phyloP scores from a whole-genome alignment of 92 coral and sea anemone genomes.

The Actinostola sp. region DNA sequence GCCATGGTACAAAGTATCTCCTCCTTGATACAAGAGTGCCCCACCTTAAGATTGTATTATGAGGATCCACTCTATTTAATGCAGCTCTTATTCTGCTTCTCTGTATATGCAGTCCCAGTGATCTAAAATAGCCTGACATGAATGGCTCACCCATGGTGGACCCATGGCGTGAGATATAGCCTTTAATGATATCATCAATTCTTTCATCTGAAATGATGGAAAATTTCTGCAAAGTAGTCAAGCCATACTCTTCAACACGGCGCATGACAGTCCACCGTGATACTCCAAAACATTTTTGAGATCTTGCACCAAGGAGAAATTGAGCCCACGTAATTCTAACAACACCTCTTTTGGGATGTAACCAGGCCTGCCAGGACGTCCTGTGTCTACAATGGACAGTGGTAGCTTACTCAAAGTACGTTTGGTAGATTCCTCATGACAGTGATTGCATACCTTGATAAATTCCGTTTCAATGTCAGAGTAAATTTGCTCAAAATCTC shows the following conservation, averaged over 20 bases:
- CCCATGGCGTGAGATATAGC: conserved; percentile 65
- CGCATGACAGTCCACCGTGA: conserved; percentile 58
- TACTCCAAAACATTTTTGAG: conserved; percentile 60
- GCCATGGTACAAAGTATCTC: no score
- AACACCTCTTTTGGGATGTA: conserved; percentile 48
- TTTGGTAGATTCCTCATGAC: no score
- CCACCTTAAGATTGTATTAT: no score
- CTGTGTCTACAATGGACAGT: no score
- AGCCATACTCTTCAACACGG: conserved; percentile 45
- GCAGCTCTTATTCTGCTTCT: conserved; percentile 18
- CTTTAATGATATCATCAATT: conserved; percentile 46
- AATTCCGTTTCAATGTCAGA: no score
- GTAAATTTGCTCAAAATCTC: no score
- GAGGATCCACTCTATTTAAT: no score
- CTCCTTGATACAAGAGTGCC: no score
- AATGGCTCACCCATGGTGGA: conserved; percentile 37
- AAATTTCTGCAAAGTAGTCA: conserved; percentile 28
- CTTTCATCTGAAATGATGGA: conserved; percentile 43
- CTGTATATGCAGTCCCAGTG: conserved; percentile 36
- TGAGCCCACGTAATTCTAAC: conserved; percentile 47
- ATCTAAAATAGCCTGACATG: conserved; percentile 8
- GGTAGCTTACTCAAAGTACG: no score
- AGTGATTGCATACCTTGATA: no score
- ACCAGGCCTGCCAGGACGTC: conserved; percentile 39
- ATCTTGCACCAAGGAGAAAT: conserved; percentile 51